Base-by-base conservation (phyloP, 2,797 vertebrate genomes). In the Anas capensis region DNA sequence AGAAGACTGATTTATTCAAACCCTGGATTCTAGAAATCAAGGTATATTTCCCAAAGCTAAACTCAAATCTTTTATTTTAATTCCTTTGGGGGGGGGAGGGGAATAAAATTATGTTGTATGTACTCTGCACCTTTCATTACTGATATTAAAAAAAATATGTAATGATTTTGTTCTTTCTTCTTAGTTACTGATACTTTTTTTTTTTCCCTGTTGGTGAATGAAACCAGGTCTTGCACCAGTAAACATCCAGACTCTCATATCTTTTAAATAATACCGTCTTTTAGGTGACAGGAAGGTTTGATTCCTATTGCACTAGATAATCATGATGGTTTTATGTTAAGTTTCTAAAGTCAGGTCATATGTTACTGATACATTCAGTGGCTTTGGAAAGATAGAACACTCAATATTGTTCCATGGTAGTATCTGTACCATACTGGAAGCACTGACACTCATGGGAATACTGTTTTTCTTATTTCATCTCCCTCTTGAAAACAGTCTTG, bases 1-100 rank as follows among this genome's bases (percentile, higher is more conserved):
- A 99, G 81, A 98, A 97, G 66, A 98, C 94, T 88, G 99, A 99
- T 7, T 97, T 98, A 61, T 99, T 99, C 95, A 98, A 98, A 97
- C 98, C 99, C 3, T 99, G 99, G 99, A 98, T 95, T 93, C 98
- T 99, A 94, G 98, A 98, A 82, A 97, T 99, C 62, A 99, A 99
- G 98, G 99, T 99, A 95, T 26, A 5, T 34, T 87, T 95, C 90
- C 26, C n/a, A 86, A 62, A 86, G 14, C n/a, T 75, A 15, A 78
- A 70, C 40, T 82, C 6, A 33, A 20, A 18, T 44, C 17, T 38
- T 13, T 2, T 11, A 14, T 78, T 88, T 57, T 3, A 33, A 0
- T 83, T 46, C 12, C 9, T 65, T 46, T 8, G 23, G 46, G 11
- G 46, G 46, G 11, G 11, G 11, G 40, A 13, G 21, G 19, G 44